Conservation (phyloP, 1,140 invertebrate species). For the Halesus radiatus region DNA sequence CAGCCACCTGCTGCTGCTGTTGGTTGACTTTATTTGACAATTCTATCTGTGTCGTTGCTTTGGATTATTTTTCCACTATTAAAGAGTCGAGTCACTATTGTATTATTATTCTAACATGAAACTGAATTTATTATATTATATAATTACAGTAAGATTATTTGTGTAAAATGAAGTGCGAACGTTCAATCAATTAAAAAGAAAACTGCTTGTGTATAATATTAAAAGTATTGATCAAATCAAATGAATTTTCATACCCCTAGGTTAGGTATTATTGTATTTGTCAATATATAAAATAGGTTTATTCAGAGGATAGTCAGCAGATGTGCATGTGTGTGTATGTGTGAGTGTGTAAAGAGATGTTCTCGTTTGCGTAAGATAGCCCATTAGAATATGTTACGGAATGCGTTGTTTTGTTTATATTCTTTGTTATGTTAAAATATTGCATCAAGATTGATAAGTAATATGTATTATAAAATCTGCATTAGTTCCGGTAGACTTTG, state of each 20-base stretch:
- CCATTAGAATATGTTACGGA: slow-evolving; percentile 1
- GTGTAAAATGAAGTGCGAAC: slow-evolving; percentile 29
- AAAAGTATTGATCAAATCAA: slow-evolving; percentile 28
- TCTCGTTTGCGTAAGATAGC: background rate
- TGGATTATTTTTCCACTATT: too few relatives aligned
- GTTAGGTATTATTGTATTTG: slow-evolving; percentile 24
- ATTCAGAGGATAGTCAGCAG: background rate
- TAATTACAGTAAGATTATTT: background rate
- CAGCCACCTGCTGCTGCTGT: too few relatives aligned
- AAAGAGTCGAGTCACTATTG: too few relatives aligned
- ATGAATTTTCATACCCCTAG: slow-evolving; percentile 37
- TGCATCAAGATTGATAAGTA: slow-evolving; percentile 8
- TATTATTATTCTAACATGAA: too few relatives aligned
- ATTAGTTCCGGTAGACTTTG: too few relatives aligned
- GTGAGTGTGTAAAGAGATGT: background rate
- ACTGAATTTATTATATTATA: background rate
- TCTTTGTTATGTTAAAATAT: background rate
- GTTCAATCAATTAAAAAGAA: slow-evolving; percentile 24
- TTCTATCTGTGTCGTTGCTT: too few relatives aligned
- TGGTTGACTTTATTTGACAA: too few relatives aligned
- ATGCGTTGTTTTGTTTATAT: too few relatives aligned
- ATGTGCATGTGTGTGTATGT: background rate
- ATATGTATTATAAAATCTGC: background rate
- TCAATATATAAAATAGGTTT: slow-evolving; percentile 12
- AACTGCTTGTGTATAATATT: slow-evolving; percentile 24